phyloP scores from a whole-genome alignment of 2,888 invertebrate species.

The Oscheius onirici region DNA sequence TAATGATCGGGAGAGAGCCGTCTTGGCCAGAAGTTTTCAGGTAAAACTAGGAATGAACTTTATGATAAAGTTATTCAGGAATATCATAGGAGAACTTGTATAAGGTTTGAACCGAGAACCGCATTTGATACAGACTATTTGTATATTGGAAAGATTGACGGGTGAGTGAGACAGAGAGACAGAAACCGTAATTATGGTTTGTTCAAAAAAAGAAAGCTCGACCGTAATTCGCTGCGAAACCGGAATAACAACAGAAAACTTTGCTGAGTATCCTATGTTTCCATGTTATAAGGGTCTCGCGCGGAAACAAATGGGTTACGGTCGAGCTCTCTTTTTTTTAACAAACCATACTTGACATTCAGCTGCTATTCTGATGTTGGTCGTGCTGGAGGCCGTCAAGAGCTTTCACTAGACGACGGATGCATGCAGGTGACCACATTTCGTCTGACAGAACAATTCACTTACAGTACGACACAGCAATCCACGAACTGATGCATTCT shows the following conservation, averaged over 20 bases:
- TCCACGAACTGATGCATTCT: slow-evolving; percentile 70
- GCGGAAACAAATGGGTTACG: no score
- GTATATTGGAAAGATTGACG: slow-evolving; percentile 71
- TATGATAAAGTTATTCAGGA: slow-evolving; percentile 50
- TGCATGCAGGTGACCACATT: slow-evolving; percentile 59
- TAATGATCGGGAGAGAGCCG: slow-evolving; percentile 68
- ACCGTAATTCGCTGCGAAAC: no score
- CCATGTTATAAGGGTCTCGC: no score
- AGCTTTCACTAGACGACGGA: slow-evolving; percentile 70
- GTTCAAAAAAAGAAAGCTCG: no score
- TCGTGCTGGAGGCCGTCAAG: slow-evolving; percentile 70
- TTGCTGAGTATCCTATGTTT: no score
- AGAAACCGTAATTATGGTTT: no score
- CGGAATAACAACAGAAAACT: no score
- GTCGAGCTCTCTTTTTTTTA: no score
- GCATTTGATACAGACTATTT: slow-evolving; percentile 69
- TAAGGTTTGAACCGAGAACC: slow-evolving; percentile 66
- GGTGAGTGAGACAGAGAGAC: slow-evolving; percentile 53
- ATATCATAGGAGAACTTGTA: slow-evolving; percentile 69
- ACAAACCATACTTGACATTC: no score
- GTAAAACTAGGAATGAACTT: slow-evolving; percentile 23
- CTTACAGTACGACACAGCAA: slow-evolving; percentile 69
- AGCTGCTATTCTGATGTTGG: slow-evolving; percentile 72
- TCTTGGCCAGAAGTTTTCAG: slow-evolving; percentile 69
- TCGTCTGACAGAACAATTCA: background rate